A percentile compares a stretch with the other conserved stretches of the same genome.
Conservation (phyloP, 2,797 vertebrate species). For the Macrochelys suwanniensis region DNA sequence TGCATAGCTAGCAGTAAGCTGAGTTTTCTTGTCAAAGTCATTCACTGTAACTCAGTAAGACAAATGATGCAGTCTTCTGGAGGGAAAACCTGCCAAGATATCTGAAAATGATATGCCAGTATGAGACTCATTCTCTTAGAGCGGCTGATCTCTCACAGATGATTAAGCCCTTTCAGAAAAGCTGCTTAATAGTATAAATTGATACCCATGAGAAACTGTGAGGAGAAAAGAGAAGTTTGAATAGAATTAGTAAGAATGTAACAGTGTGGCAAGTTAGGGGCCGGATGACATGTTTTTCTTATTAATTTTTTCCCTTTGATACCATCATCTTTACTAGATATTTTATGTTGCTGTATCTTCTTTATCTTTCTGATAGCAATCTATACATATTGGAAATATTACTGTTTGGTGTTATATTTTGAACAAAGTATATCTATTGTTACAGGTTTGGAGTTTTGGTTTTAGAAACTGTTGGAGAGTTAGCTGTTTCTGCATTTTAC, state of each 20-base stretch:
- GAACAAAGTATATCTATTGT: background rate
- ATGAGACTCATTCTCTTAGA: conserved; percentile 50
- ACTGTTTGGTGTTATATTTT: background rate
- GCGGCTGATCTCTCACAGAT: conserved; percentile 53
- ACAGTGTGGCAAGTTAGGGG: background rate
- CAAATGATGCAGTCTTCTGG: conserved; percentile 28
- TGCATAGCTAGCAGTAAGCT: background rate
- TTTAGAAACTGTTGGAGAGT: background rate
- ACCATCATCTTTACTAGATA: background rate
- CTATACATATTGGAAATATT: background rate
- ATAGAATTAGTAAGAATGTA: conserved; percentile 4
- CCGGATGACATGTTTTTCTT: background rate
- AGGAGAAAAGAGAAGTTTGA: conserved; percentile 10
- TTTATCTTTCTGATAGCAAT: background rate
- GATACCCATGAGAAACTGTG: conserved; percentile 41
- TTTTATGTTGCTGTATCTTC: background rate
- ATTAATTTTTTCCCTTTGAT: background rate
- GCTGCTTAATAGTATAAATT: conserved; percentile 63
- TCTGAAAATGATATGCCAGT: conserved; percentile 74
- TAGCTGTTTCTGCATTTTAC: conserved; percentile 18
- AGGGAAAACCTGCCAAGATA: conserved; percentile 66
- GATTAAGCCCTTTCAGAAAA: conserved; percentile 66
- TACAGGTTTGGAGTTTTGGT: conserved; percentile 13
- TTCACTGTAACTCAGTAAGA: conserved; percentile 25
- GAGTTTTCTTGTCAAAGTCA: conserved; percentile 43